Percentiles rank a stretch among this genome's conserved stretches.
Conservation (phyloP, 2,797 vertebrate genomes). For the Coregonus suidteri region DNA sequence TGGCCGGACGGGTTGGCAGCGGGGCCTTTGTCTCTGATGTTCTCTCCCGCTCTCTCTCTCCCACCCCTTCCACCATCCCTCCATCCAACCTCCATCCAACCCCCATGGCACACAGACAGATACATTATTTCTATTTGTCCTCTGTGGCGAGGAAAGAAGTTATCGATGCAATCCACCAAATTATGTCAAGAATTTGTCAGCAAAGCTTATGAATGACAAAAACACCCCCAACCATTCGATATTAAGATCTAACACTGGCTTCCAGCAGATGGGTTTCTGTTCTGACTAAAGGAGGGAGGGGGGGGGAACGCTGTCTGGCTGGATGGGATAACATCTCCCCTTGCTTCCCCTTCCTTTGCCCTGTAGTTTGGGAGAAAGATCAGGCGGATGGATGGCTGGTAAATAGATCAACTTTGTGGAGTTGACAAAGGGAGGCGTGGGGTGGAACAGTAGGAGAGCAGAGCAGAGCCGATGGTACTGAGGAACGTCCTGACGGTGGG, state of each 20-base stretch:
- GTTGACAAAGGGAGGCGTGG: conserved; percentile 65
- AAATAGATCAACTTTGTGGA: conserved; percentile 77
- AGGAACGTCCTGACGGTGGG: conserved; percentile 55
- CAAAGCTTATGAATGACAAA: conserved; percentile 98
- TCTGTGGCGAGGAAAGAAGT: conserved; percentile 88
- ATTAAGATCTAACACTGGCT: conserved; percentile 82
- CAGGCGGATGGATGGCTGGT: conserved; percentile 66
- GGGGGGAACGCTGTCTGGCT: conserved; percentile 48
- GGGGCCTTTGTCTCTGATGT: conserved; percentile 82
- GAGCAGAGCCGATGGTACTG: conserved; percentile 53
- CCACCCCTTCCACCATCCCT: neutral
- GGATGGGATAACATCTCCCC: conserved; percentile 64
- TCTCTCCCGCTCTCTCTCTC: conserved; percentile 28
- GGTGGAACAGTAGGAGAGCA: conserved; percentile 35
- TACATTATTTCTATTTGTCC: conserved; percentile 98
- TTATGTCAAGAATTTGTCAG: conserved; percentile 99
- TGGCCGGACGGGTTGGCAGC: conserved; percentile 71
- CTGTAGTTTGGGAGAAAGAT: conserved; percentile 77
- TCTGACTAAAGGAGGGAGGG: conserved; percentile 44
- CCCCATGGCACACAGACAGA: conserved; percentile 78
- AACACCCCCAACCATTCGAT: conserved; percentile 80
- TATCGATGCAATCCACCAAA: conserved; percentile 93
- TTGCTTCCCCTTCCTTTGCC: conserved; percentile 48
- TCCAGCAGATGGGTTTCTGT: conserved; percentile 65
- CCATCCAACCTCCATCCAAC: conserved; percentile 5